These are phyloP conservation scores for Gallirallus australis DNA, from an alignment of 2,797 vertebrate genomes.

Conservation along the genomic window DNA sequence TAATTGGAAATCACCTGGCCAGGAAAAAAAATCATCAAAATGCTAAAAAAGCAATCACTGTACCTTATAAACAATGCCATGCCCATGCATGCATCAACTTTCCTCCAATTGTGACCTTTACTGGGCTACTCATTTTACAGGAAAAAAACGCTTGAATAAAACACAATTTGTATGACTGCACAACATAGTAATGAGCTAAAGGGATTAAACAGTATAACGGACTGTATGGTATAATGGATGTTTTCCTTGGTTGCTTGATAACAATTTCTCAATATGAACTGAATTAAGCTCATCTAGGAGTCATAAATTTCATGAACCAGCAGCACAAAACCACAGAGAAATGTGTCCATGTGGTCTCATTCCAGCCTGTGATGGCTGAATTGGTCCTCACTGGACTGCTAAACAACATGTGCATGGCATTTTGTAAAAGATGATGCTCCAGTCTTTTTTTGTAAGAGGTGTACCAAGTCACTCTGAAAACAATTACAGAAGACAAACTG, in stretches of 20 bases:
- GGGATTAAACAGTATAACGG: not conserved
- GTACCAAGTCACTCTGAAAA: conserved; percentile 27
- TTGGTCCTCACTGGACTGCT: not conserved
- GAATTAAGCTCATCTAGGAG: not conserved
- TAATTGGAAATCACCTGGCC: not conserved
- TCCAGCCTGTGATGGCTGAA: not conserved
- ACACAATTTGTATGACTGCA: not conserved
- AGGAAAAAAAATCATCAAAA: not conserved
- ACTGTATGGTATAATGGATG: not conserved
- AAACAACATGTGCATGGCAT: not conserved
- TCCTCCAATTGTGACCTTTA: not conserved
- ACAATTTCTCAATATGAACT: not conserved
- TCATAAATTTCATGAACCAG: not conserved
- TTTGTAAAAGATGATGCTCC: not conserved
- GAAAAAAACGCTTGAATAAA: conserved; percentile 14
- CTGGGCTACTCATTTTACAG: not conserved
- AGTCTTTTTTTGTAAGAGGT: not conserved
- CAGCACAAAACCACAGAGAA: not conserved
- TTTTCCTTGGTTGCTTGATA: not conserved
- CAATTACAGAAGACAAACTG: conserved; percentile 55
- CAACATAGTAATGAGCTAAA: not conserved
- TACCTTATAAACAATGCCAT: not conserved
- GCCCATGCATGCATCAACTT: not conserved
- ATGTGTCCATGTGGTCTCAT: not conserved
- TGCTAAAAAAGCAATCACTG: not conserved